Conservation (phyloP, 2,797 vertebrate genomes). For the Petrocephalus schoutedeni region DNA sequence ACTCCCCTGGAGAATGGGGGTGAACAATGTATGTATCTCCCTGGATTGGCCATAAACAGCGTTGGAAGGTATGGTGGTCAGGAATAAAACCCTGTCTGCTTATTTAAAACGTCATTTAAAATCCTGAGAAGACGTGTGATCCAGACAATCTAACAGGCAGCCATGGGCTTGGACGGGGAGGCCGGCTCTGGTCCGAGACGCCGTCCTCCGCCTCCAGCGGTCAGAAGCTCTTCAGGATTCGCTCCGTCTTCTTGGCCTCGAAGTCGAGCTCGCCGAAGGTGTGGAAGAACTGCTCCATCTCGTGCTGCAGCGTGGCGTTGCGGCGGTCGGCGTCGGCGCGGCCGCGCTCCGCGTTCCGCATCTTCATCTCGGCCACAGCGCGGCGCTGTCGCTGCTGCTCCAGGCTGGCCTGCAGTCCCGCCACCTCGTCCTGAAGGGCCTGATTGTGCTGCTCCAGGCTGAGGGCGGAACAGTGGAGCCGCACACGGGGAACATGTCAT, state of each 20-base stretch:
- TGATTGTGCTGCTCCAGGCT: slow-evolving; percentile 67
- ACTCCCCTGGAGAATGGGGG: not conserved
- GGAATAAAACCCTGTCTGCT: not conserved
- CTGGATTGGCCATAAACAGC: not conserved
- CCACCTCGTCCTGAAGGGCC: slow-evolving; percentile 55
- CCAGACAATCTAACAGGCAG: not conserved
- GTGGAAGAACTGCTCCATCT: slow-evolving; percentile 71
- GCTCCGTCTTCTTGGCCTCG: slow-evolving; percentile 65
- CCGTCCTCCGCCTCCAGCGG: not conserved
- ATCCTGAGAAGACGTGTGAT: not conserved
- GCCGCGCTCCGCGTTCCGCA: slow-evolving; percentile 52
- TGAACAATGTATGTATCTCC: not conserved
- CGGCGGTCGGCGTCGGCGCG: slow-evolving; percentile 52
- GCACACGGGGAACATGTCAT: too few relatives aligned
- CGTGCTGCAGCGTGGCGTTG: slow-evolving; percentile 60
- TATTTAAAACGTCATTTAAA: not conserved
- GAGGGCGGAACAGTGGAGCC: not conserved
- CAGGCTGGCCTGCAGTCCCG: slow-evolving; percentile 54
- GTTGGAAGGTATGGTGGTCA: not conserved
- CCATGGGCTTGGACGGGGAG: not conserved
- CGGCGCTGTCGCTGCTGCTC: slow-evolving; percentile 58
- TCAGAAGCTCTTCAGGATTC: slow-evolving; percentile 68
- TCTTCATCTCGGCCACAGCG: slow-evolving; percentile 54
- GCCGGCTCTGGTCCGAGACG: not conserved
- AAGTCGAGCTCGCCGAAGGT: slow-evolving; percentile 66